Evolutionary conservation across 1,140 invertebrate genomes (phyloP), one percentile per base, ranked within the genome.

Genomic region (Vollenhovia emeryi): DNA sequence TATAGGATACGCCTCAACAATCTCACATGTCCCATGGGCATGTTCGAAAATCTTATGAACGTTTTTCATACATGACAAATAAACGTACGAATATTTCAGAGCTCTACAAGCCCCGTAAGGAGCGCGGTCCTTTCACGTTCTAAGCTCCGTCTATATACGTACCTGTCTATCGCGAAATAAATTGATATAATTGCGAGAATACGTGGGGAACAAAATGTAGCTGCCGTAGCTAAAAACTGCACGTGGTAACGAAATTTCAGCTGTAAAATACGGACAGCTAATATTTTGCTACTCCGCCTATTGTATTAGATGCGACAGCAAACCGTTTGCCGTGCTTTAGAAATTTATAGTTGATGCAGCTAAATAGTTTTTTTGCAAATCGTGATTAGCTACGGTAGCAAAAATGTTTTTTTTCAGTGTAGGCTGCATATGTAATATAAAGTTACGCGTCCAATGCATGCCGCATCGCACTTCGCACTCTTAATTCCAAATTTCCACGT

Each of bases 1-100:
- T 82, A 45, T 73, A 82, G 66, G 78, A 82, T 82, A 71, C 66
- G 78, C 78, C 64, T 80, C 78, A 52, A 82, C 78, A 82, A 82
- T 82, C 64, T 82, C 78, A 73, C 66, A 52, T 80, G 48, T 71
- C 78, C 78, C 48, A 43, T 15, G 78, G 50, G 78, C 66, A 30
- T 71, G 78, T 59, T 82, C 66, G 69, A 82, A 57, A 82, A 71
- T 71, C 78, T 82, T 66, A 71, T 82, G 66, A 82, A 43, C 78
- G 50, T 43, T 82, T 71, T 57, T 73, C 78, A 55, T 18, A 71
- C 11, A 71, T 55, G 50, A 55, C 78, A 64, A 40, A 71, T 48
- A 71, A 73, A 43, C 50, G 66, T 52, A 30, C 6, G 60, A 30
- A 21, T 50, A 27, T 50, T 66, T 50, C 75, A 18, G 21, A 68